These are phyloP conservation scores for Lepidurus couesii DNA, from an alignment of 1,140 invertebrate species.

Conservation along the genomic window DNA sequence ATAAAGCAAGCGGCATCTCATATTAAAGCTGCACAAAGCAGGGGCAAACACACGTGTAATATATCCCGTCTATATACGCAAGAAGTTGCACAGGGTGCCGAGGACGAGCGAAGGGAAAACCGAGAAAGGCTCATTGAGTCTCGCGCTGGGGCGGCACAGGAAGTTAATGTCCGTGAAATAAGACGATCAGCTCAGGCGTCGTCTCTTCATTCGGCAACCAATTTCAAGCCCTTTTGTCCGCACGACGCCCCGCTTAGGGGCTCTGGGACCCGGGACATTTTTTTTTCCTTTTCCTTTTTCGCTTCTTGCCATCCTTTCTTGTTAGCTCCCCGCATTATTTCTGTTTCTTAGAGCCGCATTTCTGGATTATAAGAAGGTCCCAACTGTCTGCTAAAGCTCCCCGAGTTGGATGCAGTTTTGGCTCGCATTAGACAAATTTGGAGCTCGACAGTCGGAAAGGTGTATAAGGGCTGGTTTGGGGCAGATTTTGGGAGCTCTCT, in stretches of 20 bases:
- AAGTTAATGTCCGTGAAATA: slow-evolving; percentile 22
- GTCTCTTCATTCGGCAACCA: slow-evolving; percentile 21
- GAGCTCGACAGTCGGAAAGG: too few species aligned
- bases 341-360: background rate
- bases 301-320: background rate
- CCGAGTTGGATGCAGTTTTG: too few species aligned
- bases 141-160: slow-evolving; percentile 7
- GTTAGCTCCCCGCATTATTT: background rate
- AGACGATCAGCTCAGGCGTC: slow-evolving; percentile 20
- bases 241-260: slow-evolving; percentile 12
- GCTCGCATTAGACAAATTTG: too few species aligned
- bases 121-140: slow-evolving; percentile 13
- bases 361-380: background rate
- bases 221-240: slow-evolving; percentile 21
- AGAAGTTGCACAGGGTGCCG: background rate
- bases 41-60: slow-evolving; percentile 18
- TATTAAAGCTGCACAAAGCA: slow-evolving; percentile 22
- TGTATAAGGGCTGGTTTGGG: too few species aligned
- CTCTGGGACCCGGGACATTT: background rate
- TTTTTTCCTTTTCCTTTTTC: background rate
- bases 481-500: too few species aligned
- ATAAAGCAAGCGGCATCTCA: slow-evolving; percentile 5
- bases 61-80: slow-evolving; percentile 9
- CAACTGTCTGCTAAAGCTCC: background rate
- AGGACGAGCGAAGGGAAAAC: background rate